Evolutionary conservation across 2,888 invertebrate species (phyloP), one percentile per base, ranked within the genome.

Genomic region (Ophioninae sp.): DNA sequence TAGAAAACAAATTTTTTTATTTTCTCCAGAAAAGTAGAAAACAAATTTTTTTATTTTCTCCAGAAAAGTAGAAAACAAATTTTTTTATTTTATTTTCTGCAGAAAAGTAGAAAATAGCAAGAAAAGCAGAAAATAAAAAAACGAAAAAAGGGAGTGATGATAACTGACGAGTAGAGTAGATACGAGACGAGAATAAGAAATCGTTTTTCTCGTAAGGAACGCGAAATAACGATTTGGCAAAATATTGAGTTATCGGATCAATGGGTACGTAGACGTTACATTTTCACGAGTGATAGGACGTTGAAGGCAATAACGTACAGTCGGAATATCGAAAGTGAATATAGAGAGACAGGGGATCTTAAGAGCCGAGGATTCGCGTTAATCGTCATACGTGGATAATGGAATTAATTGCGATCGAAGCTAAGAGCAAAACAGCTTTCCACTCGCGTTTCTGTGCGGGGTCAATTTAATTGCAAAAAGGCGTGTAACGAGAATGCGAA

Each of bases 321-420:
- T 73, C 6, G 41, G 37, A 22, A 73, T 23, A 23, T 51, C 9
- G n/a, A 22, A 44, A 20, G 22, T 44, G 51, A 13, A 17, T 39
- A 56, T n/a, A 17, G 39, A 13, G 63, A 75, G 39, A 75, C 56
- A 17, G 13, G 17, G 2, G 51, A 65, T 22, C 22, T 13, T 23
- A 56, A n/a, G 61, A 22, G 22, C 44, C 20, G 61, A 58, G 20
- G 56, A 68, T 73, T 74, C 22, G 17, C 39, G 77, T 77, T 64
- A 77, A 83, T 79, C 79, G 67, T 76, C 67, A 13, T 51, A 51
- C 69, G 73, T 56, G 37, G 69, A 77, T 74, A 83, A 80, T 77
- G 39, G 73, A 79, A 63, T 79, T 72, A 80, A 83, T 83, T 77
- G 80, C 77, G 22, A 73, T n/a, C 56, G 9, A 58, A 64, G 73